Percentiles rank a stretch among this genome's conserved stretches.
Evolutionary conservation across 1,140 invertebrate genomes (phyloP).

Genomic region (Drosophila carrolli): DNA sequence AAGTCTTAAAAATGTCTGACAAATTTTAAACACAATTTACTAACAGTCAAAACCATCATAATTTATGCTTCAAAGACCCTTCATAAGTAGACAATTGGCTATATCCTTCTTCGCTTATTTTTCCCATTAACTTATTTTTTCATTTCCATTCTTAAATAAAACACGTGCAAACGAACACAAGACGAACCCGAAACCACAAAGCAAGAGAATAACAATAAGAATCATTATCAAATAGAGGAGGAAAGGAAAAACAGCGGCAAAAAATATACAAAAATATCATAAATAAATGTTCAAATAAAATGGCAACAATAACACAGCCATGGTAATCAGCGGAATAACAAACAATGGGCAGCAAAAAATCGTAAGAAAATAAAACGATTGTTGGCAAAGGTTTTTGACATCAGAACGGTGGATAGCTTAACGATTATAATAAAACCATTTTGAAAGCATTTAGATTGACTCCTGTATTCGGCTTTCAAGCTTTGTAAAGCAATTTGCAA

Average conservation of each 20-base stretch:
- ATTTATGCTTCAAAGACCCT: constrained; percentile 4
- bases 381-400: constrained; percentile 54
- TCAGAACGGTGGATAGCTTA: constrained; percentile 44
- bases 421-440: constrained; percentile 63
- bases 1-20: background rate
- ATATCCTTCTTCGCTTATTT: constrained; percentile 6
- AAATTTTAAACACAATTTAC: background rate
- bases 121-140: constrained; percentile 19
- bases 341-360: constrained; percentile 45
- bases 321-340: constrained; percentile 23
- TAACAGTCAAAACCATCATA: constrained; percentile 1
- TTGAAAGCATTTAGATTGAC: constrained; percentile 55
- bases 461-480: constrained; percentile 50
- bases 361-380: constrained; percentile 46
- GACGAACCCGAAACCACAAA: constrained; percentile 43
- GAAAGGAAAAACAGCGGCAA: constrained; percentile 11
- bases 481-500: constrained; percentile 38
- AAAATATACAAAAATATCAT: constrained; percentile 34
- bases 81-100: constrained; percentile 7
- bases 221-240: constrained; percentile 59
- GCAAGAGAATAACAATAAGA: constrained; percentile 57
- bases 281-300: constrained; percentile 71
- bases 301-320: constrained; percentile 35
- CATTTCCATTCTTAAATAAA: constrained; percentile 36
- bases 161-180: constrained; percentile 53